Conservation (phyloP, 2,888 invertebrate species). For the Drosophila melanosoma region DNA sequence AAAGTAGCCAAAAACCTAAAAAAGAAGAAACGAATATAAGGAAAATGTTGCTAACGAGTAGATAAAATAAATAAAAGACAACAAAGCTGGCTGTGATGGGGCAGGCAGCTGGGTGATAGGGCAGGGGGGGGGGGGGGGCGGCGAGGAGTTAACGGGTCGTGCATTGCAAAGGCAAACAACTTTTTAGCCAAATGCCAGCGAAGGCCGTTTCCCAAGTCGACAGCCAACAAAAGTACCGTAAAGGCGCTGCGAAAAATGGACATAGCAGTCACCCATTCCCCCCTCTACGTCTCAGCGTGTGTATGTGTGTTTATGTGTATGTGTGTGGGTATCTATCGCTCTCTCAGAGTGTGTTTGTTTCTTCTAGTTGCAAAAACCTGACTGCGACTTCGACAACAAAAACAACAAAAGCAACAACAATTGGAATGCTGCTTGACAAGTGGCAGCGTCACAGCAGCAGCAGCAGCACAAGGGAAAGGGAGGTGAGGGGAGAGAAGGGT, state of each 20-base stretch:
- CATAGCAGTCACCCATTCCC: slow-evolving; percentile 22
- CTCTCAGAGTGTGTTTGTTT: slow-evolving; percentile 34
- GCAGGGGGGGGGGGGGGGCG: background rate
- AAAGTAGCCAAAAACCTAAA: slow-evolving; percentile 23
- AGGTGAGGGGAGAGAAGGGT: background rate
- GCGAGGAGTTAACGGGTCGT: slow-evolving; percentile 16
- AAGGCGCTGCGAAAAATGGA: slow-evolving; percentile 51
- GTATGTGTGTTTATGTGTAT: background rate
- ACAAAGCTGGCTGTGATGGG: slow-evolving; percentile 38
- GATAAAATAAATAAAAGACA: slow-evolving; percentile 61
- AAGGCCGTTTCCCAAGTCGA: slow-evolving; percentile 63
- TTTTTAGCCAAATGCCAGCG: slow-evolving; percentile 72
- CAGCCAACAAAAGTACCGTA: slow-evolving; percentile 66
- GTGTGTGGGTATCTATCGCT: slow-evolving; percentile 24
- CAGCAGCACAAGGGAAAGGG: background rate
- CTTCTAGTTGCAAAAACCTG: slow-evolving; percentile 57
- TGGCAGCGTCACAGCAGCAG: slow-evolving; percentile 49
- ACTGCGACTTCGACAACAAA: slow-evolving; percentile 36
- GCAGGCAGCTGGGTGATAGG: background rate
- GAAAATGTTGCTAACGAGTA: slow-evolving; percentile 63
- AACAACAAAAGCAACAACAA: slow-evolving; percentile 36
- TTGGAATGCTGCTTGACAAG: slow-evolving; percentile 78
- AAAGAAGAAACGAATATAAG: slow-evolving; percentile 31
- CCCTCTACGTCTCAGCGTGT: background rate
- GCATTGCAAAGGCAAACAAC: slow-evolving; percentile 64